Percentiles rank a stretch among this genome's conserved stretches.
Evolutionary conservation across 2,888 invertebrate genomes (phyloP).

Genomic region (Lepidochitona cinerea): DNA sequence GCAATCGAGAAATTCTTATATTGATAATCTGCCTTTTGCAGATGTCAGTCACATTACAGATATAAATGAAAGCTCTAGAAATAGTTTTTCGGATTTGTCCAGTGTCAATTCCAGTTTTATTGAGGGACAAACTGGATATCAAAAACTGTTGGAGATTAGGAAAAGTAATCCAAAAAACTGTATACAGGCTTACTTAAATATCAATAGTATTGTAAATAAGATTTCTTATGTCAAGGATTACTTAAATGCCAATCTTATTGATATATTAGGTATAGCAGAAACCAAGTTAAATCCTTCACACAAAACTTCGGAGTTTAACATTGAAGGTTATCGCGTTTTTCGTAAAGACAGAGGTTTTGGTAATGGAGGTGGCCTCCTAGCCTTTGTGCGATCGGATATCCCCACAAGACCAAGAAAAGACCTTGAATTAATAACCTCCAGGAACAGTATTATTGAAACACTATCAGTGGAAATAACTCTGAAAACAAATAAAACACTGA

Average conservation of each 20-base stretch:
- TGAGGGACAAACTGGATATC: too few relatives aligned
- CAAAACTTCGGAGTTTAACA: background rate
- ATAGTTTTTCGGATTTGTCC: background rate
- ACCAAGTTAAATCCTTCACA: conserved; percentile 16
- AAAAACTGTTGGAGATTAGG: background rate
- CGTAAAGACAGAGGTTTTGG: background rate
- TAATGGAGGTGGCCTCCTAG: background rate
- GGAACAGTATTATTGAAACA: background rate
- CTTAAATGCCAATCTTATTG: background rate
- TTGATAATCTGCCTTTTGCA: background rate
- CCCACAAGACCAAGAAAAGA: background rate
- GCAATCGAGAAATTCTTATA: too few relatives aligned
- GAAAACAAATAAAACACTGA: background rate
- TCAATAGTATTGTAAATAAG: conserved; percentile 20
- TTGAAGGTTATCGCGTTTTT: background rate
- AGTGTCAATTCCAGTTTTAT: background rate
- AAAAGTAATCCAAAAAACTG: conserved; percentile 11
- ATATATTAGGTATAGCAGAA: conserved; percentile 11
- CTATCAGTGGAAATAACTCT: background rate
- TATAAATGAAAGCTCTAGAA: conserved; percentile 6
- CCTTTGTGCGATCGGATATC: background rate
- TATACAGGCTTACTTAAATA: conserved; percentile 10
- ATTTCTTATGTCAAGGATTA: conserved; percentile 3
- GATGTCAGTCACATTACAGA: conserved; percentile 14
- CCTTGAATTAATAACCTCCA: background rate